These are phyloP conservation scores for Limnephilus marmoratus DNA, from an alignment of 2,888 invertebrate genomes.

Conservation along the genomic window DNA sequence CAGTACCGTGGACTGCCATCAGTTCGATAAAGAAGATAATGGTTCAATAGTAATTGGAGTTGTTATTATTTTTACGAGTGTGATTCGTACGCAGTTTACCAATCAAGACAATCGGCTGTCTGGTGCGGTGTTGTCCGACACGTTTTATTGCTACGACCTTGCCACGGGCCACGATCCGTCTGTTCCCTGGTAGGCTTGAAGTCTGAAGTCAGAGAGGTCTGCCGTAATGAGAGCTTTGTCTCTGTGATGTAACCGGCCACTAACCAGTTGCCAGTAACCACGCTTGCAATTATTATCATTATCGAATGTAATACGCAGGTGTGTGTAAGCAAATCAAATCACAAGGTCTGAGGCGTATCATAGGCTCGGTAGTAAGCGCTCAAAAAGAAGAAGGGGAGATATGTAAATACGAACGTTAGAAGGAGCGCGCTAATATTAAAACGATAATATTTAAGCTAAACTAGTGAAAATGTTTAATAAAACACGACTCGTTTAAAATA, in stretches of 20 bases:
- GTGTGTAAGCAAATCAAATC: neutral
- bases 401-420: no score
- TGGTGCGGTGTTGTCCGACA: neutral
- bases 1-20: neutral
- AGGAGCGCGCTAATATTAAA: no score
- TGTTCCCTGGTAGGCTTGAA: neutral
- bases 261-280: neutral
- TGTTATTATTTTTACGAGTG: neutral
- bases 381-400: no score
- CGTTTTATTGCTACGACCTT: slow-evolving; percentile 24
- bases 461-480: no score
- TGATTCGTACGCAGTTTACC: slow-evolving; percentile 17
- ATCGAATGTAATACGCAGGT: neutral
- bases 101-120: neutral
- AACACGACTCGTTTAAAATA: no score
- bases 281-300: neutral
- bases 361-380: no score
- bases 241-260: neutral
- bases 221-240: neutral
- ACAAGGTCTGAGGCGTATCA: neutral
- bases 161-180: neutral
- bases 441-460: no score
- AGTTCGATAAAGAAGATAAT: neutral
- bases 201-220: neutral
- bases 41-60: neutral